Conservation (phyloP, 1,140 invertebrate species). For the Portunus trituberculatus region DNA sequence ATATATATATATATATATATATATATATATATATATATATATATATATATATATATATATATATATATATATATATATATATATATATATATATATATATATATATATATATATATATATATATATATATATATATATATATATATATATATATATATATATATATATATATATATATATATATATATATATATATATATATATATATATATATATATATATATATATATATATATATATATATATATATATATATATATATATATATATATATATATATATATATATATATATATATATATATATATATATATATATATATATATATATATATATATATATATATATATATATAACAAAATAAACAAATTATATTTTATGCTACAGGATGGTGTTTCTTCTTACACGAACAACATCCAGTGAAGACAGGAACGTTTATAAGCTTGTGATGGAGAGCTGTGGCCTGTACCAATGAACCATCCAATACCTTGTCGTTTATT, state of each 20-base stretch:
- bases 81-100: background rate
- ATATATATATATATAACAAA: background rate
- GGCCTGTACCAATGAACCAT: too few relatives aligned
- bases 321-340: background rate
- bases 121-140: background rate
- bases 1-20: background rate
- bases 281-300: background rate
- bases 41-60: background rate
- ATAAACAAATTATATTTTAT: background rate
- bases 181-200: background rate
- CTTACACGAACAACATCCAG: too few relatives aligned
- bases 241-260: background rate
- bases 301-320: background rate
- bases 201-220: background rate
- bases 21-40: background rate
- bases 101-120: background rate
- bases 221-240: background rate
- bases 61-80: background rate
- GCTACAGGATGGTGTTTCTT: too few relatives aligned
- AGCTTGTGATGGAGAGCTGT: too few relatives aligned
- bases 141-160: background rate
- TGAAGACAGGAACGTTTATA: too few relatives aligned
- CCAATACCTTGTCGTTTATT: too few relatives aligned
- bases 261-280: too few relatives aligned
- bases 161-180: background rate